Base-by-base conservation (phyloP, 2,888 invertebrate genomes). In the Polietes domitor region DNA sequence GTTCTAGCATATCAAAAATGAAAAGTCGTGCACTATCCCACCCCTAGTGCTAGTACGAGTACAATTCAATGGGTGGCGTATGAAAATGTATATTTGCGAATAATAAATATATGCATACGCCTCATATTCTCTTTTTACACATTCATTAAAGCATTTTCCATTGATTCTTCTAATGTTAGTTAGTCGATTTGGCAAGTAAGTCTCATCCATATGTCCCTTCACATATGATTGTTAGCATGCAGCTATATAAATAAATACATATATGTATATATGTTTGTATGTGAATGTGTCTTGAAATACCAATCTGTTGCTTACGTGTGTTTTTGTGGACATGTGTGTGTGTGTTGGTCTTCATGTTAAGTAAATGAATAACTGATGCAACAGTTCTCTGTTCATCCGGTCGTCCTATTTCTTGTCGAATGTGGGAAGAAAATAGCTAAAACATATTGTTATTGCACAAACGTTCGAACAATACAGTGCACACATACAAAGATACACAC, bases 321-420 rank as follows among this genome's bases (percentile, higher is more conserved):
- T 32, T 28, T 37, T 6, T 63, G 32, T 9, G 65, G 21, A n/a
- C 15, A n/a, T 21, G 10, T 21, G 1, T 53, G 12, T 21, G 53
- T n/a, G 47, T 61, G 26, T 26, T 24, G 10, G 12, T 12, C 21
- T 50, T 50, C 50, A n/a, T 50, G 7, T 3, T 19, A 65, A 71
- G 24, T 77, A 32, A 72, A 50, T 68, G 26, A 70, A 41, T n/a
- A 75, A 74, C 81, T 81, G 81, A 78, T 80, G 77, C 83, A 76
- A 68, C 58, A n/a, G n/a, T n/a, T 63, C n/a, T 83, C 24, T 43
- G 24, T 65, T 73, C 70, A 63, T 65, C 19, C 21, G 5, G 5
- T 72, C 72, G 72, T 55, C 24, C 7, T 71, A 65, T 79, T 68
- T 43, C 70, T 80, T 47, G 55, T 21, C 19, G 26, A 68, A 79